Base-by-base conservation (phyloP, 2,797 vertebrate species). In the Mionectes olivaceus region DNA sequence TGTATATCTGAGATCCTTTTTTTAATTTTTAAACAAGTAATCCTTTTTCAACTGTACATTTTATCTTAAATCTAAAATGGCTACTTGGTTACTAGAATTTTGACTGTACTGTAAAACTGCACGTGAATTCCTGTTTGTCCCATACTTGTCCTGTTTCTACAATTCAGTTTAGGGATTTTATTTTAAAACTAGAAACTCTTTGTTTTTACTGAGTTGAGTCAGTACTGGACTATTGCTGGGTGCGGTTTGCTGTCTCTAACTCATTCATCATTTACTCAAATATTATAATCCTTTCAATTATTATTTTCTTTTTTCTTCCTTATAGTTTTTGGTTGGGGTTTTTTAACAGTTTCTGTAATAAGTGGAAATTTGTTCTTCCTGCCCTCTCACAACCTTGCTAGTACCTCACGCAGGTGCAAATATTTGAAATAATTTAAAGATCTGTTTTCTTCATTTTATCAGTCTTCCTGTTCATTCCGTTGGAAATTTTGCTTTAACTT, bases 281-380 rank as follows among this genome's bases (percentile, higher is more conserved):
- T 39, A 47, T 39, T 27, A 19, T 30, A 77, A 27, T 85, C 5
- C 7, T 75, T 71, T 61, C 28, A 46, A 23, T 74, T 87, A 60
- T 28, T 3, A 73, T 30, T 56, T 71, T 59, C 5, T 24, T 80
- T 86, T 83, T 57, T 33, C 22, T 77, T 74, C 15, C 32, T 77
- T 76, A 21, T 59, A 46, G 32, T 21, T 79, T 68, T 28, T 8
- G 6, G 17, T 23, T 19, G 16, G 6, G 0, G 0, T 22, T 27
- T 33, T 60, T 47, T 7, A 39, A 61, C 13, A n/a, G 3, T 46
- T 69, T 68, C 24, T 69, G 22, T 63, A 18, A 21, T 35, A 90
- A 81, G 30, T 7, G 5, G 23, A 79, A 3, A 67, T 89, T 79
- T 84, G 12, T 63, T 83, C 30, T 76, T 83, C 19, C 9, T 79